A percentile compares a stretch with the other conserved stretches of the same genome.
These are phyloP conservation scores for Tinea trinotella DNA, from an alignment of 2,888 invertebrate species.

Conservation along the genomic window DNA sequence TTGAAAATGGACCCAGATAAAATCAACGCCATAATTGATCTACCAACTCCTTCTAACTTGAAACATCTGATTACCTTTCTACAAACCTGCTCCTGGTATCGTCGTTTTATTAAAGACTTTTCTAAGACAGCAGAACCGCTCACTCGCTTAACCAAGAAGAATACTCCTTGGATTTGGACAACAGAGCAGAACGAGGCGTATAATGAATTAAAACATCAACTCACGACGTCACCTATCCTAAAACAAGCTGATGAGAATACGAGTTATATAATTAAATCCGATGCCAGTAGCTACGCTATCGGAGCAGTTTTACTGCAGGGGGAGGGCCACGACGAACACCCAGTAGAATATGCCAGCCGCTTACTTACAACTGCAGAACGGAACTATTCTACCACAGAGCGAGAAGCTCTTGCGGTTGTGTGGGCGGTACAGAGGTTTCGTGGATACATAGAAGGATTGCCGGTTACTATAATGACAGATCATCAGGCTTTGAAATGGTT, in stretches of 20 bases:
- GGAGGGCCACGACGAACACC: constrained; percentile 22
- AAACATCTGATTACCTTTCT: constrained; percentile 26
- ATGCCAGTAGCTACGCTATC: constrained; percentile 26
- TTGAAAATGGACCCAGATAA: constrained; percentile 25
- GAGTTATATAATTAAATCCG: constrained; percentile 24
- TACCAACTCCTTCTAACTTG: constrained; percentile 23
- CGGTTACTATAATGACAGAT: constrained; percentile 41
- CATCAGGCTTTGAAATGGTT: constrained; percentile 45
- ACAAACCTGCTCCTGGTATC: constrained; percentile 26
- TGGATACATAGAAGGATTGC: constrained; percentile 42
- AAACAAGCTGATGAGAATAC: constrained; percentile 22
- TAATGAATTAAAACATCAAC: constrained; percentile 23
- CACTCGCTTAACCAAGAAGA: constrained; percentile 28
- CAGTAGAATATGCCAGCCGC: constrained; percentile 30
- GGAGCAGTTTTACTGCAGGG: constrained; percentile 23
- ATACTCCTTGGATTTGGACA: constrained; percentile 27
- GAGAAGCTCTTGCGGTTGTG: constrained; percentile 33
- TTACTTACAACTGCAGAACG: constrained; percentile 29
- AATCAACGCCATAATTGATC: constrained; percentile 23
- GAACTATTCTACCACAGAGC: constrained; percentile 37
- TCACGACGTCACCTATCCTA: constrained; percentile 26
- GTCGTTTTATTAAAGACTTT: constrained; percentile 34
- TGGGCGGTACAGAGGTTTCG: constrained; percentile 38
- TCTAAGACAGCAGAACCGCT: constrained; percentile 26
- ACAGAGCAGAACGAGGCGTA: constrained; percentile 25